Evolutionary conservation across 2,113 vertebrate species (phyloP).

Genomic region (Dasypus novemcinctus): DNA sequence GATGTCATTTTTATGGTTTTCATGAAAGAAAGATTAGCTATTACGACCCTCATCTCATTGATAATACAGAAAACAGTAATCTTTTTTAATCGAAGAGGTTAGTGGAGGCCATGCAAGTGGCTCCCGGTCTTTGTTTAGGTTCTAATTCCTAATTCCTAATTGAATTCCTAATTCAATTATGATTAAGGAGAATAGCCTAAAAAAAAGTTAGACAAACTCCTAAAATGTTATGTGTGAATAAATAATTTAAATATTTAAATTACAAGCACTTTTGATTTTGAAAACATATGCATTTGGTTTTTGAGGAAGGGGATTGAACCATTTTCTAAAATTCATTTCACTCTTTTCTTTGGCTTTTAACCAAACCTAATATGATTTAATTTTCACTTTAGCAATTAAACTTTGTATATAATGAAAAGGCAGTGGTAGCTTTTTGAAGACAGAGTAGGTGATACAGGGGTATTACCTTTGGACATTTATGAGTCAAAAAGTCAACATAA

Average conservation of each 20-base stretch:
- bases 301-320: not conserved
- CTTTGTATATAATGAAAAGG: not conserved
- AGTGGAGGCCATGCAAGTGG: not conserved
- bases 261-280: not conserved
- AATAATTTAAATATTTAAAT: slow-evolving; percentile 3
- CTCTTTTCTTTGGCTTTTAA: not conserved
- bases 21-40: not conserved
- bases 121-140: not conserved
- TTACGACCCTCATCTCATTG: not conserved
- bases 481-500: slow-evolving; percentile 52
- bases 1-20: not conserved
- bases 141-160: not conserved
- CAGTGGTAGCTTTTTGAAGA: not conserved
- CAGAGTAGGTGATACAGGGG: not conserved
- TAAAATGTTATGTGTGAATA: not conserved
- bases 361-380: not conserved
- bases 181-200: slow-evolving; percentile 18
- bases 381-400: slow-evolving; percentile 1
- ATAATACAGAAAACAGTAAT: not conserved
- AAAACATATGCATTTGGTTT: not conserved
- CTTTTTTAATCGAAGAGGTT: slow-evolving; percentile 5
- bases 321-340: not conserved
- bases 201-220: slow-evolving; percentile 16
- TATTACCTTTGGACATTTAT: slow-evolving; percentile 44
- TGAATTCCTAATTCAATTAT: not conserved